Percentiles rank a stretch among this genome's conserved stretches.
phyloP scores from a whole-genome alignment of 2,888 invertebrate species.

The Melieria crassipennis region DNA sequence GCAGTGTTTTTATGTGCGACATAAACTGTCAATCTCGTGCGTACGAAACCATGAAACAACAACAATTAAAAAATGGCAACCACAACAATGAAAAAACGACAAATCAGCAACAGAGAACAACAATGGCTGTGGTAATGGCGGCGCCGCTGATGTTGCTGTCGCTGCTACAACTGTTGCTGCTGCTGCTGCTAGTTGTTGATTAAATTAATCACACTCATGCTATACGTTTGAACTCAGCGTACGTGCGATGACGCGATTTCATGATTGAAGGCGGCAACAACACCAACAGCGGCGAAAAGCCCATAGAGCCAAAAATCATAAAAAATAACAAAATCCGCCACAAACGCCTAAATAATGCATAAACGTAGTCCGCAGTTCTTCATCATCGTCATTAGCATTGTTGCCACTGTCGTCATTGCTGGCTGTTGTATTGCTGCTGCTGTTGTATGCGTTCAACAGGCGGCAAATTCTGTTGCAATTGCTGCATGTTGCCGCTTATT shows the following conservation, averaged over 20 bases:
- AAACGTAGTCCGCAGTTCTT: too few relatives aligned
- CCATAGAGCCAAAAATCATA: not conserved
- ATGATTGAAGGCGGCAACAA: not conserved
- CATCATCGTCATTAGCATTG: too few relatives aligned
- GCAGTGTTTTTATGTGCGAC: slow-evolving; percentile 9
- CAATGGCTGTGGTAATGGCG: not conserved
- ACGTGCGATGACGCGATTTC: too few relatives aligned
- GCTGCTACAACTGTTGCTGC: not conserved
- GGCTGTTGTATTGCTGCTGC: too few relatives aligned
- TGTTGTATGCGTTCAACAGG: not conserved
- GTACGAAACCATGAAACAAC: slow-evolving; percentile 57
- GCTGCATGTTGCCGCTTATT: not conserved
- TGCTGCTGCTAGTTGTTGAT: not conserved
- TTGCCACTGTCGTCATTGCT: too few relatives aligned
- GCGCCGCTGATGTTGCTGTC: not conserved
- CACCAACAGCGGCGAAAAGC: slow-evolving; percentile 1
- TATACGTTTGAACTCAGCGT: not conserved
- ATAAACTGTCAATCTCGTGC: slow-evolving; percentile 56
- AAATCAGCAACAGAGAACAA: not conserved
- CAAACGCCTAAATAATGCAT: too few relatives aligned
- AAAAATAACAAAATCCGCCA: not conserved
- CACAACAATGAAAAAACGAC: slow-evolving; percentile 12
- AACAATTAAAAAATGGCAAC: slow-evolving; percentile 28
- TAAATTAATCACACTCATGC: slow-evolving; percentile 27
- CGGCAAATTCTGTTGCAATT: slow-evolving; percentile 7